phyloP scores from a whole-genome alignment of 2,888 invertebrate genomes.

The Tenthredo amoena region DNA sequence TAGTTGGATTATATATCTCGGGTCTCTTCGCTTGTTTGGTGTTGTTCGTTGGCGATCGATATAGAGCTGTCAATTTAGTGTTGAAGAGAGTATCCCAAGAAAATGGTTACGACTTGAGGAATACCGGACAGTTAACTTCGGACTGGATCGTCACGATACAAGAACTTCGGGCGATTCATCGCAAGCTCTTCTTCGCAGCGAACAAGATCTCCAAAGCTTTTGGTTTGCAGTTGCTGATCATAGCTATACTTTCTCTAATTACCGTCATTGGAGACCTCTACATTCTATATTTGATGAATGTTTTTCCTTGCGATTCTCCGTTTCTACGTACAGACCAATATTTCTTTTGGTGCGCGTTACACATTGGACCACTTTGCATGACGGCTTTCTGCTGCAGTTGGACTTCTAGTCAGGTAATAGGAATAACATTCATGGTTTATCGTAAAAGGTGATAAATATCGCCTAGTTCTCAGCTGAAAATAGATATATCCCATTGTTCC shows the following conservation, averaged over 20 bases:
- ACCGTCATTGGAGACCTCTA: constrained; percentile 24
- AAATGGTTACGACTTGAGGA: background rate
- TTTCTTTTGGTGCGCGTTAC: background rate
- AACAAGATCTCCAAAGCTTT: background rate
- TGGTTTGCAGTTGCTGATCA: constrained; percentile 2
- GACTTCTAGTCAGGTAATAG: constrained; percentile 29
- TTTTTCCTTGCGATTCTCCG: background rate
- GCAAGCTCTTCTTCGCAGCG: constrained; percentile 23
- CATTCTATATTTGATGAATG: background rate
- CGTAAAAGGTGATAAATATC: background rate
- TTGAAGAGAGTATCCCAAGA: background rate
- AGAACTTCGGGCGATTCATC: constrained; percentile 35
- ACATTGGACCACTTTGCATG: background rate
- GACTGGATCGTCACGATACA: constrained; percentile 1
- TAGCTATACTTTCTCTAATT: background rate
- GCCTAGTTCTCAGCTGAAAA: background rate
- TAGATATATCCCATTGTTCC: background rate
- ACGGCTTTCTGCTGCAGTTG: constrained; percentile 24
- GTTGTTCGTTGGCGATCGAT: constrained; percentile 10
- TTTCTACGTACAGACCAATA: too few relatives aligned
- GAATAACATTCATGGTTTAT: background rate
- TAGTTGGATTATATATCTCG: background rate
- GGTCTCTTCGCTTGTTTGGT: constrained; percentile 1
- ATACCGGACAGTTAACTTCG: background rate
- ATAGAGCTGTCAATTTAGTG: constrained; percentile 24